A percentile compares a stretch with the other conserved stretches of the same genome.
Conservation (phyloP, 2,888 invertebrate genomes). For the Amphimallon solstitiale region DNA sequence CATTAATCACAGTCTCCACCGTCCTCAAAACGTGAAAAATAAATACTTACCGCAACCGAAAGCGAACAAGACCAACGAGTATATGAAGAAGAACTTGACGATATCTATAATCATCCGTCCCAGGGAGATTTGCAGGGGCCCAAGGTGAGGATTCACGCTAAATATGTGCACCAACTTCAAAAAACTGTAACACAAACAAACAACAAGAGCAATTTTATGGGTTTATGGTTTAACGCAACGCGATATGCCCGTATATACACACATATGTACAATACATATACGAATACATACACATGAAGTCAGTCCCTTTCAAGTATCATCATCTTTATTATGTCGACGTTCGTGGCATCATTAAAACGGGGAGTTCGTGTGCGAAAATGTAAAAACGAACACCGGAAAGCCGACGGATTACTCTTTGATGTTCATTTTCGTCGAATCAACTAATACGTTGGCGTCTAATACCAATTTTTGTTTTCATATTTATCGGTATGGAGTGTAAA, state of each 20-base stretch:
- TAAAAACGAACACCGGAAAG: not conserved
- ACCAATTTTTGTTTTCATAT: too few relatives aligned
- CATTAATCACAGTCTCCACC: too few relatives aligned
- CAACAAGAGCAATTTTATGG: slow-evolving; percentile 2
- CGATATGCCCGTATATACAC: too few relatives aligned
- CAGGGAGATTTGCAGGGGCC: slow-evolving; percentile 91
- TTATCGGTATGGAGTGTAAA: too few relatives aligned
- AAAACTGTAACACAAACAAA: slow-evolving; percentile 71
- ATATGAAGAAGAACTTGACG: slow-evolving; percentile 95
- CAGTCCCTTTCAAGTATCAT: not conserved
- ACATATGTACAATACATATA: too few relatives aligned
- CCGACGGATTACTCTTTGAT: slow-evolving; percentile 14
- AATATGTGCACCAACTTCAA: slow-evolving; percentile 96
- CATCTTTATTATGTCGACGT: not conserved
- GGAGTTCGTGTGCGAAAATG: slow-evolving; percentile 22
- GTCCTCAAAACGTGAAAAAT: too few relatives aligned
- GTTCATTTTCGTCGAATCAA: not conserved
- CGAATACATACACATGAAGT: too few relatives aligned
- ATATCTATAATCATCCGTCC: slow-evolving; percentile 96
- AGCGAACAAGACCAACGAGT: slow-evolving; percentile 90
- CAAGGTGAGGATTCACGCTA: slow-evolving; percentile 95
- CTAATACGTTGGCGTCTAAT: too few relatives aligned
- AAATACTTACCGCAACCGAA: slow-evolving; percentile 92
- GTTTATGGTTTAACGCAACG: not conserved
- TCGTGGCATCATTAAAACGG: slow-evolving; percentile 5